phyloP scores from a whole-genome alignment of 2,888 invertebrate genomes.

The Cosmopolites sordidus region DNA sequence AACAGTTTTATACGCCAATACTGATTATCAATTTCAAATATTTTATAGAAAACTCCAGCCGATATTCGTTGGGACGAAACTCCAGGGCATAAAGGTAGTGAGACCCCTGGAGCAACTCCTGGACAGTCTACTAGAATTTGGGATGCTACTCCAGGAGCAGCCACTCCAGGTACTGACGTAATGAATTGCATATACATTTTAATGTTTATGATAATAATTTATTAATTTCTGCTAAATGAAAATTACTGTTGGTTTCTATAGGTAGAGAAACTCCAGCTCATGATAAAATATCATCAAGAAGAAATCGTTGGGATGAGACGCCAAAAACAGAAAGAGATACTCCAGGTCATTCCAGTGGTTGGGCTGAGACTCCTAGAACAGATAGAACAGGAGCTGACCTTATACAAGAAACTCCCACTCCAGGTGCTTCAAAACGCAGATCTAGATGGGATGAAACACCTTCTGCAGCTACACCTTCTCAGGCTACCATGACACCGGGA shows the following conservation, averaged over 20 bases:
- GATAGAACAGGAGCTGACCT: slow-evolving; percentile 66
- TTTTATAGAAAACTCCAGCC: slow-evolving; percentile 64
- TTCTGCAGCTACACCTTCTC: slow-evolving; percentile 58
- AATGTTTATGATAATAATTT: too few relatives aligned
- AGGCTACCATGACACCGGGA: slow-evolving; percentile 52
- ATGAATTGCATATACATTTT: too few relatives aligned
- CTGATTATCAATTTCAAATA: slow-evolving; percentile 8
- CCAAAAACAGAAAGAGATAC: slow-evolving; percentile 97
- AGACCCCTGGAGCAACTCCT: slow-evolving; percentile 91
- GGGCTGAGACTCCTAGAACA: slow-evolving; percentile 98
- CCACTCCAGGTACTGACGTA: slow-evolving; percentile 70
- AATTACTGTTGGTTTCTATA: neutral
- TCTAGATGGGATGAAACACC: slow-evolving; percentile 99
- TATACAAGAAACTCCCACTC: slow-evolving; percentile 85
- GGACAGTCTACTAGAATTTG: slow-evolving; percentile 85
- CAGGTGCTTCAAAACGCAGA: slow-evolving; percentile 86
- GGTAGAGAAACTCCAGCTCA: slow-evolving; percentile 78
- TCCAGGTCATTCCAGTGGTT: slow-evolving; percentile 89
- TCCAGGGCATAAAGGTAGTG: slow-evolving; percentile 74
- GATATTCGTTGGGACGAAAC: slow-evolving; percentile 92
- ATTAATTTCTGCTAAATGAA: neutral
- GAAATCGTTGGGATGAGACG: slow-evolving; percentile 99
- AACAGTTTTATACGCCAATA: too few relatives aligned
- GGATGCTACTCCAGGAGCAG: slow-evolving; percentile 95
- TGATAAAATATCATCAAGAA: slow-evolving; percentile 65